Conservation (phyloP, 2,113 vertebrate genomes). For the Caranx ignobilis region DNA sequence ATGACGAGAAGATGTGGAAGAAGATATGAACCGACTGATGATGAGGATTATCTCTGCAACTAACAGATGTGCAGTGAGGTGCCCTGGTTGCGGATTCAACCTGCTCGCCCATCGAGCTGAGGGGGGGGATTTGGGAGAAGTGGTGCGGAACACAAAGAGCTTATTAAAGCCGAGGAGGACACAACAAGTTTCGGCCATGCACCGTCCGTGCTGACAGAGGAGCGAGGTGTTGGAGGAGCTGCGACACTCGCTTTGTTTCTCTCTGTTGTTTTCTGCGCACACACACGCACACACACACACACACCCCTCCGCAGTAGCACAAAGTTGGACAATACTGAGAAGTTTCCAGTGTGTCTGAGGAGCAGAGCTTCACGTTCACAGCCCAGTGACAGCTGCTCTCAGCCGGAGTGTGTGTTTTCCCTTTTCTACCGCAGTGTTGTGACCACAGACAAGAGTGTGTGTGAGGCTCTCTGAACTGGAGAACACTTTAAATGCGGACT, state of each 20-base stretch:
- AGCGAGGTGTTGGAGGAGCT: slow-evolving; percentile 7
- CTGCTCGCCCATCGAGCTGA: slow-evolving; percentile 39
- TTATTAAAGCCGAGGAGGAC: slow-evolving; percentile 25
- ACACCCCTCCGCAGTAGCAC: slow-evolving; percentile 17
- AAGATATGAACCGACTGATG: slow-evolving; percentile 12
- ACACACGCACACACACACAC: slow-evolving; percentile 6
- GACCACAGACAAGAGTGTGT: slow-evolving; percentile 12
- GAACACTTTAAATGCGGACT: slow-evolving; percentile 77
- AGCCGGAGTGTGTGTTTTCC: neutral
- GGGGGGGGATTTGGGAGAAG: slow-evolving; percentile 45
- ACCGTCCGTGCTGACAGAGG: slow-evolving; percentile 43
- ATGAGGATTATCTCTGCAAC: slow-evolving; percentile 35
- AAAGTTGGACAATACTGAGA: slow-evolving; percentile 62
- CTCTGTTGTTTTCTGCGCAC: neutral
- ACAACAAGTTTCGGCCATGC: slow-evolving; percentile 59
- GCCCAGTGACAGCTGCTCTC: neutral
- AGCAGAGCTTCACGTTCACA: neutral
- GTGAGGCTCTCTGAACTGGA: slow-evolving; percentile 51
- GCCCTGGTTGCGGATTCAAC: slow-evolving; percentile 45
- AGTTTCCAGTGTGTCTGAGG: slow-evolving; percentile 46
- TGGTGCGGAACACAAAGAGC: slow-evolving; percentile 65
- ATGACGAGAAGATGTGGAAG: slow-evolving; percentile 28
- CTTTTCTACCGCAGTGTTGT: slow-evolving; percentile 29
- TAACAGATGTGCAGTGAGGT: slow-evolving; percentile 39
- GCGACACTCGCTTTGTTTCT: neutral